A percentile compares a stretch with the other conserved stretches of the same genome.
Conservation (phyloP, 37 sponge, comb jelly and placozoan genomes). For the Axinella damicornis region DNA sequence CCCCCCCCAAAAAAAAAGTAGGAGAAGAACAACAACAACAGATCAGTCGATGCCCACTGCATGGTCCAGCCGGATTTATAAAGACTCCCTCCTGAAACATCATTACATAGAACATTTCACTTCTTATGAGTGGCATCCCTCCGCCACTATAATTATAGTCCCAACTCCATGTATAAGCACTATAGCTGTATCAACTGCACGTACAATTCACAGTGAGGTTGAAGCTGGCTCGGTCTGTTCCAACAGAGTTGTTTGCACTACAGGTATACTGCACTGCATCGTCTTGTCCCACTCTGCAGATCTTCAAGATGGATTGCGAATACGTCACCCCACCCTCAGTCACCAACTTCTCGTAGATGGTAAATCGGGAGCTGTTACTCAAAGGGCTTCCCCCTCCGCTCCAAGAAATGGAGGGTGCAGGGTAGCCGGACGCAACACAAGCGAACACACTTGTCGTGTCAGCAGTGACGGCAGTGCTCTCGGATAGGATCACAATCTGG, state of each 20-base stretch:
- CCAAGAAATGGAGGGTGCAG: slow-evolving; percentile 16
- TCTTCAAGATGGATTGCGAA: slow-evolving; percentile 10
- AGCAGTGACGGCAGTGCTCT: neutral
- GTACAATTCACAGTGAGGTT: neutral
- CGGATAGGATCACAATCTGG: slow-evolving; percentile 2
- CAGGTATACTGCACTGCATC: slow-evolving; percentile 16
- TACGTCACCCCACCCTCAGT: neutral
- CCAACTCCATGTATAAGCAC: neutral
- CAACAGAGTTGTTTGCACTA: neutral
- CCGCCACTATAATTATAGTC: too few species aligned
- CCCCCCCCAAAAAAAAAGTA: too few species aligned
- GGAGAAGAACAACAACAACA: too few species aligned
- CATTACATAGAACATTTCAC: too few species aligned
- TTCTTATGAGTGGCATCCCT: too few species aligned
- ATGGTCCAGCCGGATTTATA: too few species aligned
- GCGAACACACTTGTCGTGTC: neutral
- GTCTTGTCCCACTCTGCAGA: neutral
- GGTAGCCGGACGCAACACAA: slow-evolving; percentile 17
- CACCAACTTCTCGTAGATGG: slow-evolving; percentile 7
- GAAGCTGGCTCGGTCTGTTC: neutral
- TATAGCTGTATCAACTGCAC: neutral
- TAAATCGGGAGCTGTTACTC: neutral
- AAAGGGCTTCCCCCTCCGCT: neutral
- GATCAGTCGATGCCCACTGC: too few species aligned
- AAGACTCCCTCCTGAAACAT: too few species aligned